Percentiles rank a stretch among this genome's conserved stretches.
phyloP scores from a whole-genome alignment of 2,113 vertebrate species.

The Salvelinus sp. region DNA sequence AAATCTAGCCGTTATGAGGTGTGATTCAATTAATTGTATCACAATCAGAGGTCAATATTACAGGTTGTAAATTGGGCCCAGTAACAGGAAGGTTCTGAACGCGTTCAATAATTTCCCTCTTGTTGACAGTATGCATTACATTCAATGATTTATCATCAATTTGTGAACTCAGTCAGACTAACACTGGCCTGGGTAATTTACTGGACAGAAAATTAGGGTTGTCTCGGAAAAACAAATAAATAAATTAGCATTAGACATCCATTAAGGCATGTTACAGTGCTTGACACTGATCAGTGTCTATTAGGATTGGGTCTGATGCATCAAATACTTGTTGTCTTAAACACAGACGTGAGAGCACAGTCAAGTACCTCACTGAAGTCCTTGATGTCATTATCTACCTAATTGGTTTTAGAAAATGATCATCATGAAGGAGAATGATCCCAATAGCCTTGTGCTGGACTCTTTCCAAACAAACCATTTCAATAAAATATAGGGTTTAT shows the following conservation, averaged over 20 bases:
- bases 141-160: slow-evolving; percentile 25
- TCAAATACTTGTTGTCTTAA: not conserved
- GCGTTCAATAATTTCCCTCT: not conserved
- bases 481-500: not conserved
- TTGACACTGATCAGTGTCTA: slow-evolving; percentile 53
- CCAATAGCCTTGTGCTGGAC: slow-evolving; percentile 12
- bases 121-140: slow-evolving; percentile 8
- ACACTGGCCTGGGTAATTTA: slow-evolving; percentile 37
- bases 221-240: slow-evolving; percentile 48
- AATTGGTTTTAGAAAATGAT: slow-evolving; percentile 36
- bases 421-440: slow-evolving; percentile 26
- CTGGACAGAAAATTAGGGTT: slow-evolving; percentile 42
- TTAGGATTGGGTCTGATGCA: slow-evolving; percentile 24
- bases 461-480: not conserved
- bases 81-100: no score
- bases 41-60: not conserved
- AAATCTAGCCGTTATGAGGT: not conserved
- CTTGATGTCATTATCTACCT: slow-evolving; percentile 27
- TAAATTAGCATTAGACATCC: slow-evolving; percentile 41
- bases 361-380: not conserved
- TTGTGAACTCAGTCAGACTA: slow-evolving; percentile 38
- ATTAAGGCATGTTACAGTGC: slow-evolving; percentile 45
- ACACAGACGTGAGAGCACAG: not conserved
- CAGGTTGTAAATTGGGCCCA: no score
- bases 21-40: slow-evolving; percentile 2